Evolutionary conservation across 2,113 vertebrate species (phyloP).

Genomic region (Amphilophus citrinellus): DNA sequence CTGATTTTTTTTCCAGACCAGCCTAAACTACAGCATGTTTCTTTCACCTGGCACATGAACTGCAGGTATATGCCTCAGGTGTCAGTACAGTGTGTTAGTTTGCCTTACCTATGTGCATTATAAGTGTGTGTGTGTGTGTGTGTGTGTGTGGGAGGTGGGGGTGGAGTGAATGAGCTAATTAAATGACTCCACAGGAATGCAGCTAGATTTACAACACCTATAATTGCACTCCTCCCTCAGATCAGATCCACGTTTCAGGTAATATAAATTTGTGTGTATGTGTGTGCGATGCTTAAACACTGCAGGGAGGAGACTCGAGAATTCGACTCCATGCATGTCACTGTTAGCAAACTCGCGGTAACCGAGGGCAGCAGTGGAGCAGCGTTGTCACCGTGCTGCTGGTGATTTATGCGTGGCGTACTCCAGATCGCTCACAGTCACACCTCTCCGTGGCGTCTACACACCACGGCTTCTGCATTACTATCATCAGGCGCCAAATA

Average conservation of each 20-base stretch:
- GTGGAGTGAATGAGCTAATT: constrained; percentile 12
- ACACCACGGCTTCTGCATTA: constrained; percentile 15
- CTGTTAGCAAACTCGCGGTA: constrained; percentile 41
- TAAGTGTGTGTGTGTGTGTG: not conserved
- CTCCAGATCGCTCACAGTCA: constrained; percentile 59
- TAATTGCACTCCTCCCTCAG: constrained; percentile 50
- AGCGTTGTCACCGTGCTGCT: constrained; percentile 16
- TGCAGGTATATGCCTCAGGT: constrained; percentile 35
- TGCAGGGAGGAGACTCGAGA: constrained; percentile 16
- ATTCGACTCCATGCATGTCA: constrained; percentile 35
- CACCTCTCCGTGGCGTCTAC: constrained; percentile 34
- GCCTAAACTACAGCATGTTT: constrained; percentile 32
- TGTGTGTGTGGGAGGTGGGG: not conserved
- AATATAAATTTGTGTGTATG: constrained; percentile 32
- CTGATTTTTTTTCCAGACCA: constrained; percentile 7
- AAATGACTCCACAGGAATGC: constrained; percentile 51
- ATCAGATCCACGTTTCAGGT: constrained; percentile 52
- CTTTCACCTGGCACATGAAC: not conserved
- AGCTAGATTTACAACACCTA: constrained; percentile 37
- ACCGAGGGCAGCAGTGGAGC: constrained; percentile 50
- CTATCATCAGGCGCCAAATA: constrained; percentile 49
- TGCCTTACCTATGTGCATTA: not conserved
- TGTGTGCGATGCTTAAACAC: constrained; percentile 29
- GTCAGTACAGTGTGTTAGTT: constrained; percentile 10
- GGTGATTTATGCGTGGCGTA: constrained; percentile 65